Evolutionary conservation across 2,888 invertebrate genomes (phyloP), one percentile per base, ranked within the genome.

Genomic region (Drosophila demipolita): DNA sequence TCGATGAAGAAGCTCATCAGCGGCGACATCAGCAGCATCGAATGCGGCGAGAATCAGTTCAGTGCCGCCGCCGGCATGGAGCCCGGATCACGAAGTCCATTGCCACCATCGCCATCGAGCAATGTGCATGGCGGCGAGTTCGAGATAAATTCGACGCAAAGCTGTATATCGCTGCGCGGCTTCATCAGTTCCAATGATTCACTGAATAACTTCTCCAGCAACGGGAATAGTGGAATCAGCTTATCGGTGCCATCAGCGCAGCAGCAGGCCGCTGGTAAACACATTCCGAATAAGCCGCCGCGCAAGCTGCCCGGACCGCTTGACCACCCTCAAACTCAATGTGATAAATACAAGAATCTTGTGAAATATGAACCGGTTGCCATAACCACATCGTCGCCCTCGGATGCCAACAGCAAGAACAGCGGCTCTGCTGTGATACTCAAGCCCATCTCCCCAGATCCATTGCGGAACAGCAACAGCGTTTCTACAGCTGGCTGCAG

Each of bases 1-100:
- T 96, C 95, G 1, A 97, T 97, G 97, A 97, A 97, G 91, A 96
- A 97, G 91, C 94, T 96, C 83, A 94, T 97, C 71, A 96, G 95
- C n/a, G 95, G 95, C 81, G 96, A 96, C 79, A 95, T 95, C 12
- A 94, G 94, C 80, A 95, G 94, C 87, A 94, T 95, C 62, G 96
- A 96, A 73, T 96, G 95, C 89, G 95, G 95, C 63, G 97, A 97
- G 87, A 96, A 95, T 89, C 96, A 96, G 81, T 95, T 97, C 75
- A 95, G 96, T 72, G 96, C 95, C 40, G 96, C 95, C 1, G 93
- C 95, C n/a, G 96, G 95, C 66, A 96, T 97, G 95, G 97, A 97
- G 90, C 96, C 97, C 32, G 95, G 97, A 29, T 97, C 97, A 6
- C 94, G 97, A 79, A 97, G 96, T 83, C 97, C 97, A 0, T 92